Conservation (phyloP, 2,888 invertebrate species). For the Orthosia gothica region DNA sequence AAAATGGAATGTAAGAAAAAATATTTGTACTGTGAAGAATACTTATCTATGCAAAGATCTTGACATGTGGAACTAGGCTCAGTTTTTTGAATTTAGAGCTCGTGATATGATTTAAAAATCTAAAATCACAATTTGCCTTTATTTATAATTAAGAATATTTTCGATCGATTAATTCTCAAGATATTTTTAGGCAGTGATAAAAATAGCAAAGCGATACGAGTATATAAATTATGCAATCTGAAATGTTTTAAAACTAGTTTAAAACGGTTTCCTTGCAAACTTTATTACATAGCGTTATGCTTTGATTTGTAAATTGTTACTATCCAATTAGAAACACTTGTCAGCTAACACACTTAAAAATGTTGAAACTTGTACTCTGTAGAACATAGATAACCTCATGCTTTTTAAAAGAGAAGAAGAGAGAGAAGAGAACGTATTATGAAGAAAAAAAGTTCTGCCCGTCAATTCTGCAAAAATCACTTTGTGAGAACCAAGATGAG, state of each 20-base stretch:
- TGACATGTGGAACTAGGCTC: not conserved
- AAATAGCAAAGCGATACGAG: conserved; percentile 14
- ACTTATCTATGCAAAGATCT: not conserved
- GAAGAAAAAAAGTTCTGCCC: not conserved
- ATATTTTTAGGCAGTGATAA: not conserved
- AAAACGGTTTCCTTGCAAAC: conserved; percentile 41
- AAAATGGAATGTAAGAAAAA: conserved; percentile 25
- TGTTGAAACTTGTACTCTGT: conserved; percentile 11
- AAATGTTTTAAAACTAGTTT: conserved; percentile 49
- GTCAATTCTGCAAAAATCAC: too few species aligned
- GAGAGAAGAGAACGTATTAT: not conserved
- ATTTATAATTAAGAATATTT: not conserved
- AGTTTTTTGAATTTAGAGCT: not conserved
- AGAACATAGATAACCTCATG: too few species aligned
- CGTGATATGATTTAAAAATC: not conserved
- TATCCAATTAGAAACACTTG: conserved; percentile 39
- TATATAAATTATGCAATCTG: conserved; percentile 42
- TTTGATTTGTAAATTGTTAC: conserved; percentile 53
- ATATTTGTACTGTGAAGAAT: not conserved
- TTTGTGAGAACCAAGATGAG: too few species aligned
- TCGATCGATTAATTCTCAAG: not conserved
- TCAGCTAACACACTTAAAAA: conserved; percentile 6
- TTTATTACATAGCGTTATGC: conserved; percentile 46
- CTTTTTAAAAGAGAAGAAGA: not conserved
- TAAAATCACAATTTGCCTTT: too few species aligned